These are phyloP conservation scores for Akabosia matsudoensis DNA, from an alignment of 1,140 invertebrate species.

Conservation along the genomic window DNA sequence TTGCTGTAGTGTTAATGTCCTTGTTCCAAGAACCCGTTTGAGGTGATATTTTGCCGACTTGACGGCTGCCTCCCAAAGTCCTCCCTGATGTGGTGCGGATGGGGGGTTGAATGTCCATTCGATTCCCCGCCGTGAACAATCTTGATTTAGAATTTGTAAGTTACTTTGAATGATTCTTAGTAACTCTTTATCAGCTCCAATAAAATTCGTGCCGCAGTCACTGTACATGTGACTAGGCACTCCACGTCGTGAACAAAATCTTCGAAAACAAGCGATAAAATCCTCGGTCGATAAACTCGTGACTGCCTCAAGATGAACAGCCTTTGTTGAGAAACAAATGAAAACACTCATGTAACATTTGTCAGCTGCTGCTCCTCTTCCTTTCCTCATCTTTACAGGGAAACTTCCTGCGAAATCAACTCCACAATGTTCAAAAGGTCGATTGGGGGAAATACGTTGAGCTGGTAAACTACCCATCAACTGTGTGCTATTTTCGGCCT, in stretches of 20 bases:
- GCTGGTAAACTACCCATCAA: not conserved
- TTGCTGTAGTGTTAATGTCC: slow-evolving; percentile 43
- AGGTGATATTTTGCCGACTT: slow-evolving; percentile 47
- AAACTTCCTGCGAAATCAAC: not conserved
- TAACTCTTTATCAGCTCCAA: slow-evolving; percentile 46
- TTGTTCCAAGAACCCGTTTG: slow-evolving; percentile 29
- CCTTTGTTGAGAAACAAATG: slow-evolving; percentile 44
- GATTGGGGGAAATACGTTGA: not conserved
- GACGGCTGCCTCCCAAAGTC: slow-evolving; percentile 48
- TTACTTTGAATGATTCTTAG: not conserved
- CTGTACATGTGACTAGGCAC: slow-evolving; percentile 45
- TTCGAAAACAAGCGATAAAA: slow-evolving; percentile 48
- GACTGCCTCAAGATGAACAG: slow-evolving; percentile 48
- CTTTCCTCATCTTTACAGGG: not conserved
- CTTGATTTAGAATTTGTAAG: not conserved
- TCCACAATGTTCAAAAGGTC: not conserved
- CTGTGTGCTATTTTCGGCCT: slow-evolving; percentile 27
- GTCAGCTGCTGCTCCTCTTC: not conserved
- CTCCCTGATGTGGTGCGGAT: slow-evolving; percentile 47
- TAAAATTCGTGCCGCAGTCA: slow-evolving; percentile 51
- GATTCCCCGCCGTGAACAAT: slow-evolving; percentile 27
- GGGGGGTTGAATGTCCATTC: slow-evolving; percentile 49
- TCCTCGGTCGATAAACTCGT: slow-evolving; percentile 46
- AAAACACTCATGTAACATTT: slow-evolving; percentile 26
- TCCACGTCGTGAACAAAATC: slow-evolving; percentile 50